Evolutionary conservation across 2,797 vertebrate genomes (phyloP), one percentile per base, ranked within the genome.

Genomic region (Furcifer pardalis): DNA sequence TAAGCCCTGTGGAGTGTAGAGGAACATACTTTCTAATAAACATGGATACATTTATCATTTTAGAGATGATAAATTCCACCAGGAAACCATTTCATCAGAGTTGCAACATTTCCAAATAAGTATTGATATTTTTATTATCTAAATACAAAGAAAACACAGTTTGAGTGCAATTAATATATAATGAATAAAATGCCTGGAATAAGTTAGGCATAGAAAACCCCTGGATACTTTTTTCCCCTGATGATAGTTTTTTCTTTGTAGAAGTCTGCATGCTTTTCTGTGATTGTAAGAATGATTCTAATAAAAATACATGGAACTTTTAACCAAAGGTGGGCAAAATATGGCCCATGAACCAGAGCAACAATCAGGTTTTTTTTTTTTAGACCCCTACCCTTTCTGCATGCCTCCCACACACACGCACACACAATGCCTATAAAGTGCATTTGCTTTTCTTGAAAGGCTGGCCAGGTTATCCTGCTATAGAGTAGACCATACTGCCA

Each of bases 161-260:
- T 5, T 89, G 73, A 90, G 81, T 78, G 82, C 74, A 90, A 92
- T 87, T 90, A 92, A 94, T 95, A 90, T 88, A 90, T 84, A 91
- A 90, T 93, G 92, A 84, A 91, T 92, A 90, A 49, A 89, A 90
- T 32, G 74, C 81, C 84, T 91, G 82, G 89, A 88, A 82, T 84
- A 86, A 46, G 76, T 77, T 82, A 93, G 88, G 85, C 52, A 59
- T 68, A 87, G 30, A 83, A 68, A 78, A 52, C 52, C 84, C 87
- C 25, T 77, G 78, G 89, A 92, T 46, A 42, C 60, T 87, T 68
- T 77, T 83, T 81, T 89, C 88, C 89, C 88, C 66, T 91, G 37
- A 32, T 1, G 35, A 30, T 69, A 46, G 32, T 46, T 69, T n/a
- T n/a, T 69, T 77, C 30, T 81, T 80, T 49, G 12, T n/a, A 68